Base-by-base conservation (phyloP, 2,797 vertebrate species). In the Tadarida brasiliensis region DNA sequence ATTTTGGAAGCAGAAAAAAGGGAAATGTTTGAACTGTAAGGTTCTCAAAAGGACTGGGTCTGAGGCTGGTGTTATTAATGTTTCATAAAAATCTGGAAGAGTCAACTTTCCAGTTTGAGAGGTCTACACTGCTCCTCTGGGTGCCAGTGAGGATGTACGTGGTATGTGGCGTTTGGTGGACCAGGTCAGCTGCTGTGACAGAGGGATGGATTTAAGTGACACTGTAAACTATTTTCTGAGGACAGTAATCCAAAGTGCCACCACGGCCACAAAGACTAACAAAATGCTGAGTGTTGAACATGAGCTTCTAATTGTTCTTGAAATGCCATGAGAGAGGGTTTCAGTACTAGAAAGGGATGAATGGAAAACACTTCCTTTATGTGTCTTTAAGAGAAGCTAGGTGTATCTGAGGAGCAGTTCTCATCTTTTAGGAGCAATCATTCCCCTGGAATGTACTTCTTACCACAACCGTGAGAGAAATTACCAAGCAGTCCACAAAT, bases 31-130 rank as follows among this genome's bases (percentile, higher is more conserved):
- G 26, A 76, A 78, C 3, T 87, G 11, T 20, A 56, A 49, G 56
- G 47, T 70, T n/a, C 71, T 39, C 30, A 26, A 78, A 92, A 76
- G 14, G 44, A 30, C 33, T 16, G 22, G 6, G 35, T 49, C 28
- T 87, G 78, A 94, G 74, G 68, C 47, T 65, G 47, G 17, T 80
- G 63, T 61, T 84, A 87, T 14, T 93, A 81, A 49, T 87, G 56
- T 83, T 90, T 81, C 65, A 59, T 54, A 76, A 68, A 91, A 65
- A 96, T 54, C 63, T 89, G 77, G 17, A 61, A 80, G 82, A 92
- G 51, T 59, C 28, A 84, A 26, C 39, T 57, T 74, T 68, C 19
- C 28, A 68, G 73, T 67, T 20, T 20, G 35, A 85, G 77, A 88
- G 93, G 63, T 15, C 67, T n/a, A 56, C n/a, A 82, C 0, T 20